These are phyloP conservation scores for Drosophila anomelani DNA, from an alignment of 2,888 invertebrate genomes.

Conservation along the genomic window DNA sequence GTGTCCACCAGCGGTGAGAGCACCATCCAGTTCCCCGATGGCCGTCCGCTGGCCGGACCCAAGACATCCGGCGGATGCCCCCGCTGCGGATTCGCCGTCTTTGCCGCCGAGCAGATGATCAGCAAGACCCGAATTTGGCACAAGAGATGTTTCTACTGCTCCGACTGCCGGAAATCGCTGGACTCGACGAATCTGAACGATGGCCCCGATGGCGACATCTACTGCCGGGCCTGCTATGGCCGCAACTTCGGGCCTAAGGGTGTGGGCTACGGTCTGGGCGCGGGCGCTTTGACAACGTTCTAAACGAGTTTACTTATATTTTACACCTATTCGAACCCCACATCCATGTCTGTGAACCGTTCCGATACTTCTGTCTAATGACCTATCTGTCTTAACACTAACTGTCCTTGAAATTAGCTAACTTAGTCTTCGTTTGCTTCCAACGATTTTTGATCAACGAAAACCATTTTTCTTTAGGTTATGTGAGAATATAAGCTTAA, in stretches of 20 bases:
- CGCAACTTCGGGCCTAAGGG: conserved; percentile 95
- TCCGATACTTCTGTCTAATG: conserved; percentile 61
- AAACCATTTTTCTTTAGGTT: conserved; percentile 74
- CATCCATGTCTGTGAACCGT: conserved; percentile 46
- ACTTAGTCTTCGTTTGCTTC: conserved; percentile 78
- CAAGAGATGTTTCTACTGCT: conserved; percentile 96
- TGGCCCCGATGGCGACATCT: conserved; percentile 96
- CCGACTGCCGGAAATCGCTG: conserved; percentile 93
- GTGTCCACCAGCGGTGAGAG: conserved; percentile 91
- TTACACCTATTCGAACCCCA: conserved; percentile 24
- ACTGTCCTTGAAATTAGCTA: conserved; percentile 61
- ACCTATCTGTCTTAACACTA: conserved; percentile 44
- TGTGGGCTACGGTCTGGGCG: conserved; percentile 95
- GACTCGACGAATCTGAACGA: conserved; percentile 96
- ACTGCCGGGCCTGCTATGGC: conserved; percentile 95
- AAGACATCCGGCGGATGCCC: conserved; percentile 93
- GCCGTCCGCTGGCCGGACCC: conserved; percentile 89
- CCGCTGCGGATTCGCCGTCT: conserved; percentile 95
- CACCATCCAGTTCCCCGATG: conserved; percentile 89
- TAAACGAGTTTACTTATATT: conserved; percentile 86
- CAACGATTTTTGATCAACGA: conserved; percentile 80
- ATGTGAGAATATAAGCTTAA: conserved; percentile 78
- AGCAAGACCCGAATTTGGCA: conserved; percentile 97
- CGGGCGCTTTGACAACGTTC: conserved; percentile 95
- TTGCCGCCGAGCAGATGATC: conserved; percentile 98